A percentile compares a stretch with the other conserved stretches of the same genome.
Conservation (phyloP, 2,888 invertebrate genomes). For the Hydropsyche betteni region DNA sequence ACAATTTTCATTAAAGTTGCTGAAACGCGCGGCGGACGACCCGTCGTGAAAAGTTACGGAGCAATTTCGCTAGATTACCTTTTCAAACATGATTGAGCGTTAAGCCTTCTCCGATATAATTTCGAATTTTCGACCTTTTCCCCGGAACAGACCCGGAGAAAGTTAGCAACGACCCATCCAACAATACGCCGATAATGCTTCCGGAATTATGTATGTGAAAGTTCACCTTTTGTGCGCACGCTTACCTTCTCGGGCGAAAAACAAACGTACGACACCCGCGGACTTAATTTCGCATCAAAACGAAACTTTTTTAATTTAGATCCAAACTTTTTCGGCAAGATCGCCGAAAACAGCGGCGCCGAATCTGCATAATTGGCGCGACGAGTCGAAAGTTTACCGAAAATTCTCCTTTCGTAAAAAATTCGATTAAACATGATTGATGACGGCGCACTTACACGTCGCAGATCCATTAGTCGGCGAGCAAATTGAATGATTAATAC, state of each 20-base stretch:
- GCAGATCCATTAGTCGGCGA: too few relatives aligned
- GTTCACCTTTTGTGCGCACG: neutral
- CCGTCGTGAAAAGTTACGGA: neutral
- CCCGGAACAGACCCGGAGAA: too few relatives aligned
- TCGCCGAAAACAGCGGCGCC: neutral
- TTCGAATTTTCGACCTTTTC: too few relatives aligned
- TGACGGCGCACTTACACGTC: neutral
- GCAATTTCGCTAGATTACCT: slow-evolving; percentile 20
- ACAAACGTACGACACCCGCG: too few relatives aligned
- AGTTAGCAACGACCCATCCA: too few relatives aligned
- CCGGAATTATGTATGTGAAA: slow-evolving; percentile 1
- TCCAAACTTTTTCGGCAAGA: slow-evolving; percentile 8
- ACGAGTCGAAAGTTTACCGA: neutral
- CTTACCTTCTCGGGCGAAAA: too few relatives aligned
- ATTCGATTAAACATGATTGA: slow-evolving; percentile 27
- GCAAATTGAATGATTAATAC: too few relatives aligned
- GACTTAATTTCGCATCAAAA: neutral
- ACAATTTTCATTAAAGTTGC: slow-evolving; percentile 6
- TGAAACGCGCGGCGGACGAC: slow-evolving; percentile 1
- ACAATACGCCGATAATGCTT: too few relatives aligned
- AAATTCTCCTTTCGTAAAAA: neutral
- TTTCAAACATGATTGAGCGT: slow-evolving; percentile 3
- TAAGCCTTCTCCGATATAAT: neutral
- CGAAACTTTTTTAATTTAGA: slow-evolving; percentile 23
- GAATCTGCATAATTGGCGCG: slow-evolving; percentile 14